phyloP scores from a whole-genome alignment of 2,797 vertebrate genomes.

The Takifugu ocellatus region DNA sequence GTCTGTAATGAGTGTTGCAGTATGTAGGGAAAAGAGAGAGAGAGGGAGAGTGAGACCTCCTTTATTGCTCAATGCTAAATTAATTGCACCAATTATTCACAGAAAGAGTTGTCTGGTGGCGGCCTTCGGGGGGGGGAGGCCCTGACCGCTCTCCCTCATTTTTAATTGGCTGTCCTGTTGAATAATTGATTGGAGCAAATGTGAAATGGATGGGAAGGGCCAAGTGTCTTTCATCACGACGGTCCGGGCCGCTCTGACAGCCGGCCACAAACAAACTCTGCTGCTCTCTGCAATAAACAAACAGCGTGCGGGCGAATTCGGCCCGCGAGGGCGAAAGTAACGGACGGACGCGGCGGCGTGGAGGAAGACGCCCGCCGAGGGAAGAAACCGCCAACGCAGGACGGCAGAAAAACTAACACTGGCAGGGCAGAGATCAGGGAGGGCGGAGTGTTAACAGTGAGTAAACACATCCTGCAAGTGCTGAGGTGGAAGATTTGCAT shows the following conservation, averaged over 20 bases:
- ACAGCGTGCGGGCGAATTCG: constrained; percentile 44
- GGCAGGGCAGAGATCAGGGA: constrained; percentile 6
- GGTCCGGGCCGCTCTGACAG: constrained; percentile 69
- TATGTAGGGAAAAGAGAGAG: constrained; percentile 43
- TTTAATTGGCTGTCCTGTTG: constrained; percentile 83
- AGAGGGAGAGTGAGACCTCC: constrained; percentile 69
- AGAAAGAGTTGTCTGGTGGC: constrained; percentile 77
- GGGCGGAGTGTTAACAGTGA: background rate
- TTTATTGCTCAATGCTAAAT: constrained; percentile 82
- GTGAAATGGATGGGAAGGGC: constrained; percentile 81
- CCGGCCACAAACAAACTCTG: constrained; percentile 76
- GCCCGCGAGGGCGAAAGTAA: constrained; percentile 51
- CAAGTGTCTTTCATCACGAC: constrained; percentile 79
- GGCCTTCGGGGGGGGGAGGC: constrained; percentile 75
- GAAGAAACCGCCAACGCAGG: constrained; percentile 8
- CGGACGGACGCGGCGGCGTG: constrained; percentile 34
- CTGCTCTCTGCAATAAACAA: constrained; percentile 72
- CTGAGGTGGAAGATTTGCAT: constrained; percentile 5
- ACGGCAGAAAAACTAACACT: constrained; percentile 21
- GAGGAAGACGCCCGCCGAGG: constrained; percentile 15
- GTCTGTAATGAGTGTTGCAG: constrained; percentile 62
- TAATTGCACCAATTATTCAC: constrained; percentile 84
- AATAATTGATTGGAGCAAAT: constrained; percentile 83
- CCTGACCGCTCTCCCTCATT: constrained; percentile 78
- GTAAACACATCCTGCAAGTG: constrained; percentile 7